These are phyloP conservation scores for Morbakka virulenta DNA, from an alignment of 30 jellyfish, hydroid and myxozoan species.

Conservation along the genomic window DNA sequence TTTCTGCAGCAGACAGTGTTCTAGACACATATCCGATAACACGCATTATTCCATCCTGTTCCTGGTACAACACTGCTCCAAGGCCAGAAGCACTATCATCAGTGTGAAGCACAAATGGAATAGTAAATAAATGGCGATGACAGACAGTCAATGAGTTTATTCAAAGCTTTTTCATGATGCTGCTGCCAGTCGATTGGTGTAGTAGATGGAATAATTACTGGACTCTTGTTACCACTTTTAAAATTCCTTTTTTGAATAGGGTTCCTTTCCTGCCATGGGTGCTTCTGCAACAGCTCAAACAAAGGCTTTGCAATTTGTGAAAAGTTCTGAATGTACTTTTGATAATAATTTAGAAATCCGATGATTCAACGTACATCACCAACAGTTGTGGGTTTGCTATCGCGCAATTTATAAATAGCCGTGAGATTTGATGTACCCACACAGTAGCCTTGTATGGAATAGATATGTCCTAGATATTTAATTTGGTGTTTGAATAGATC, in stretches of 20 bases:
- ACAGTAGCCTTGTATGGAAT: conserved; percentile 22
- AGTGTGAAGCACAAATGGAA: conserved; percentile 53
- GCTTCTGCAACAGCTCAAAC: conserved; percentile 6
- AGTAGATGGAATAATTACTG: conserved; percentile 5
- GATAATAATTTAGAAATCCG: conserved; percentile 8
- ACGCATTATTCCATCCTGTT: conserved; percentile 45
- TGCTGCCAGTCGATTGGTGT: conserved; percentile 32
- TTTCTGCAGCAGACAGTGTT: conserved; percentile 52
- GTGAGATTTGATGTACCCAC: conserved; percentile 16
- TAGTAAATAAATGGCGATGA: conserved; percentile 26
- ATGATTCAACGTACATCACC: conserved; percentile 18
- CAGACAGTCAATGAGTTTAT: conserved; percentile 30
- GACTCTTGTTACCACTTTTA: conserved; percentile 1
- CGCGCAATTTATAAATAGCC: conserved; percentile 16
- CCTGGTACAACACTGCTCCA: conserved; percentile 56
- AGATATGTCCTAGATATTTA: conserved; percentile 26
- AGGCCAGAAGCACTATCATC: conserved; percentile 61
- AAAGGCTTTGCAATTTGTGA: conserved; percentile 23
- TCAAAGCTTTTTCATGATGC: conserved; percentile 19
- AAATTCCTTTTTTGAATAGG: neutral
- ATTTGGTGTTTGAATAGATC: neutral
- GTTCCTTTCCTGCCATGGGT: neutral
- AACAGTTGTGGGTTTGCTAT: conserved; percentile 14
- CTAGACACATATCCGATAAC: conserved; percentile 48
- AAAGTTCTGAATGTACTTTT: conserved; percentile 11